Base-by-base conservation (phyloP, 1,140 invertebrate species). In the Drosophila suzukii region DNA sequence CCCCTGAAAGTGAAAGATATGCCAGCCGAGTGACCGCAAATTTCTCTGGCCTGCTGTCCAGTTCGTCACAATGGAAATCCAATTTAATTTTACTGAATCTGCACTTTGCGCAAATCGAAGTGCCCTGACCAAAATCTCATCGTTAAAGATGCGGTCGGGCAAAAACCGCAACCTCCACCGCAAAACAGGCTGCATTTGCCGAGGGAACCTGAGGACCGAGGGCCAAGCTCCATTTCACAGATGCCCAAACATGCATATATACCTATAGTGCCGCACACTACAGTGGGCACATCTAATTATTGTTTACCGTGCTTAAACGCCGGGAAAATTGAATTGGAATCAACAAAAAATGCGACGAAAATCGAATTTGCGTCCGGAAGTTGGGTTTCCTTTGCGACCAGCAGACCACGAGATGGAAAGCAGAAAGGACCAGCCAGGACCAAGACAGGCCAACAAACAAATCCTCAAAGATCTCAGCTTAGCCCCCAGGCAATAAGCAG, bases 1-100 rank as follows among this genome's bases (percentile, higher is more conserved):
- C 3, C 17, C 51, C 38, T 39, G 62, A 50, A 53, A 65, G 20
- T 75, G 56, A 86, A 70, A 70, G 75, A 63, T 74, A 88, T 74
- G 20, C 50, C 41, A 20, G 46, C n/a, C 66, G 51, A 50, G 66
- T 71, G 66, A 60, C 59, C 57, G 59, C 60, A 75, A 71, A 75
- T 72, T 67, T 65, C 50, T 56, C 54, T 57, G 58, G 61, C 75
- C 68, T 66, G 55, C 85, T 82, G 83, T 75, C 83, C 74, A 82
- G 82, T 86, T 85, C 81, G 75, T 86, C 83, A 88, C 83, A 86
- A 88, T 86, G 83, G 78, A 88, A 88, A 88, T 80, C 83, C 83
- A 88, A 88, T 88, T 89, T 88, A 88, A 88, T 88, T 88, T 88
- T 62, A 88, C 83, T 80, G 83, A 88, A 79, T 89, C 75, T 83